Conservation (phyloP, 2,888 invertebrate species). For the Danaus chrysippus region DNA sequence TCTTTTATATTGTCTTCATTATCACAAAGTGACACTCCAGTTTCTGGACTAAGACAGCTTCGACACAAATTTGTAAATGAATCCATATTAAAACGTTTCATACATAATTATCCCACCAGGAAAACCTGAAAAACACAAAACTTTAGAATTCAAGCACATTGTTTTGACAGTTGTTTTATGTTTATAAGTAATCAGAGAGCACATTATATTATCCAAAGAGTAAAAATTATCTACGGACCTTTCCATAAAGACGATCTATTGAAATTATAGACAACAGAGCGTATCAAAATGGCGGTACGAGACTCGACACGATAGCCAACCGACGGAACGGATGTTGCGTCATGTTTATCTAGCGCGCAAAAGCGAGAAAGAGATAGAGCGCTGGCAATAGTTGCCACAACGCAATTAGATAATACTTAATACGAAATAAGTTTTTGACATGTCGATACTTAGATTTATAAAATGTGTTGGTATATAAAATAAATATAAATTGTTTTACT, state of each 20-base stretch:
- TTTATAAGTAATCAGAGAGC: conserved; percentile 57
- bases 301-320: conserved; percentile 32
- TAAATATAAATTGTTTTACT: no score
- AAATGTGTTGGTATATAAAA: not conserved
- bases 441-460: not conserved
- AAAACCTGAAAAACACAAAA: conserved; percentile 58
- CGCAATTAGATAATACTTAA: not conserved
- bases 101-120: conserved; percentile 50
- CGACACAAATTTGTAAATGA: conserved; percentile 69
- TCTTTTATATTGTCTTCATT: conserved; percentile 52
- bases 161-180: conserved; percentile 54
- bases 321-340: conserved; percentile 36
- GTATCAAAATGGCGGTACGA: conserved; percentile 63
- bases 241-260: conserved; percentile 75
- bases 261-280: conserved; percentile 75
- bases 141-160: conserved; percentile 51
- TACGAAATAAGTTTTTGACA: not conserved
- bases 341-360: conserved; percentile 13
- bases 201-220: conserved; percentile 68
- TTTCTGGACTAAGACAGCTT: conserved; percentile 66
- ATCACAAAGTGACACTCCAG: conserved; percentile 64
- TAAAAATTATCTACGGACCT: conserved; percentile 78
- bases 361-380: conserved; percentile 12
- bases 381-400: not conserved
- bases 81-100: conserved; percentile 60